These are phyloP conservation scores for Psettodes erumei DNA, from an alignment of 2,113 vertebrate species.

Conservation along the genomic window DNA sequence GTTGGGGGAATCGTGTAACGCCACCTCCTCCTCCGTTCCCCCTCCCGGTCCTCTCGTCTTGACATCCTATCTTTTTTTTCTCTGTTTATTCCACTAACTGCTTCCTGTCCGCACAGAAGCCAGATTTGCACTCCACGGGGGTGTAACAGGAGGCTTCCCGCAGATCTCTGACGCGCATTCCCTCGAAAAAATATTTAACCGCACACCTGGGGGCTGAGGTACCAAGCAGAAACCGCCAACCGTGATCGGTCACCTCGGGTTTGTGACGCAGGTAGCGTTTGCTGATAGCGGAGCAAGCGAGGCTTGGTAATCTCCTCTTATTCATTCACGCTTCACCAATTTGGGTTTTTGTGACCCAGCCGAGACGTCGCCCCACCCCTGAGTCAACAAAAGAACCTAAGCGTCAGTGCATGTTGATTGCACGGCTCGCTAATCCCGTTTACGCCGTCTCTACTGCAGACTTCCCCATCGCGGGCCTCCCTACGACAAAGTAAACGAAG, in stretches of 20 bases:
- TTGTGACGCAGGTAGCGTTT: neutral
- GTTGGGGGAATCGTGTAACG: conserved; percentile 52
- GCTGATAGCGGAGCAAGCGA: neutral
- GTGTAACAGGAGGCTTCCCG: conserved; percentile 2
- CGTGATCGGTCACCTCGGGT: neutral
- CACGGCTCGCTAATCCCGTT: conserved; percentile 7
- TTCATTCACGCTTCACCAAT: conserved; percentile 1
- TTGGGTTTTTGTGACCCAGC: conserved; percentile 10
- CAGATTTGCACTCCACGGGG: conserved; percentile 28
- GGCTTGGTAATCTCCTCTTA: neutral
- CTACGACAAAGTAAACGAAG: neutral
- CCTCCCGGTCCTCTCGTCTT: conserved; percentile 17
- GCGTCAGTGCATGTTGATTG: neutral
- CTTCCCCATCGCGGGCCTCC: neutral
- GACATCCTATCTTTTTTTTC: conserved; percentile 33
- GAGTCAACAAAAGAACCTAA: neutral
- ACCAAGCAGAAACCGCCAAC: conserved; percentile 11
- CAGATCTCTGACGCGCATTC: conserved; percentile 5
- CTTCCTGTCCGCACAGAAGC: conserved; percentile 36
- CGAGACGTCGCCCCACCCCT: neutral
- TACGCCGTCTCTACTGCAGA: neutral
- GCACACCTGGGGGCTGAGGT: conserved; percentile 20
- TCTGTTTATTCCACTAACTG: conserved; percentile 50
- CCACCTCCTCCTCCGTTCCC: conserved; percentile 20
- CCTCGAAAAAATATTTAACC: conserved; percentile 2